Evolutionary conservation across 2,113 vertebrate genomes (phyloP).

Genomic region (Bubo bubo): DNA sequence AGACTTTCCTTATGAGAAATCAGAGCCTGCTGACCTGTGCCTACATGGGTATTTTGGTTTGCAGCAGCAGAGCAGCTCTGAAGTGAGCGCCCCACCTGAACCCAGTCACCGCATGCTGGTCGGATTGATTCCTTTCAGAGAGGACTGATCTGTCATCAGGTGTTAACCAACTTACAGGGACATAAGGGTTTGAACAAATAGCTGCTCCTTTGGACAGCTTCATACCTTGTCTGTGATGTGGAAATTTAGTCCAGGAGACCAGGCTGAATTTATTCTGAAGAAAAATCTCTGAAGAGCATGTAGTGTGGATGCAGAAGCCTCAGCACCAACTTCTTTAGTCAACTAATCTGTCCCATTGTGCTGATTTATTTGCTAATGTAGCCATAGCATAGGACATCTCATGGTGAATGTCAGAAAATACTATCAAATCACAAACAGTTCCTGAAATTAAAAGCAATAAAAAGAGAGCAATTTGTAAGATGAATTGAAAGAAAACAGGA

Average conservation of each 20-base stretch:
- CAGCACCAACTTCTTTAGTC: not conserved
- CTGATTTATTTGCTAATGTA: not conserved
- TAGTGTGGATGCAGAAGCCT: not conserved
- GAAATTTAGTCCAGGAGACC: not conserved
- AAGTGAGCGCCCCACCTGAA: not conserved
- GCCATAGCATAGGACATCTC: not conserved
- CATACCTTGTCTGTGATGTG: not conserved
- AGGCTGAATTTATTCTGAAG: not conserved
- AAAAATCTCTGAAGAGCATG: not conserved
- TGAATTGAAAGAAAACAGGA: not conserved
- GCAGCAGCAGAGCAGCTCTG: not conserved
- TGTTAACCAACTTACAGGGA: not conserved
- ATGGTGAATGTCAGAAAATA: not conserved
- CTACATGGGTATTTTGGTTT: not conserved
- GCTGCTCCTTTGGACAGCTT: not conserved
- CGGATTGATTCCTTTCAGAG: not conserved
- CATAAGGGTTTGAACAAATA: not conserved
- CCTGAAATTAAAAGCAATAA: slow-evolving; percentile 17
- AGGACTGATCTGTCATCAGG: not conserved
- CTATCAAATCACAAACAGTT: not conserved
- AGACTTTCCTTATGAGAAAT: not conserved
- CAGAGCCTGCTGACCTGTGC: not conserved
- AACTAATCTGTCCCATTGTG: not conserved
- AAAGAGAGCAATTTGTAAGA: not conserved
- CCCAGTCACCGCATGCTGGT: not conserved